Base-by-base conservation (phyloP, 1,140 invertebrate species). In the Dinoponera quadriceps region DNA sequence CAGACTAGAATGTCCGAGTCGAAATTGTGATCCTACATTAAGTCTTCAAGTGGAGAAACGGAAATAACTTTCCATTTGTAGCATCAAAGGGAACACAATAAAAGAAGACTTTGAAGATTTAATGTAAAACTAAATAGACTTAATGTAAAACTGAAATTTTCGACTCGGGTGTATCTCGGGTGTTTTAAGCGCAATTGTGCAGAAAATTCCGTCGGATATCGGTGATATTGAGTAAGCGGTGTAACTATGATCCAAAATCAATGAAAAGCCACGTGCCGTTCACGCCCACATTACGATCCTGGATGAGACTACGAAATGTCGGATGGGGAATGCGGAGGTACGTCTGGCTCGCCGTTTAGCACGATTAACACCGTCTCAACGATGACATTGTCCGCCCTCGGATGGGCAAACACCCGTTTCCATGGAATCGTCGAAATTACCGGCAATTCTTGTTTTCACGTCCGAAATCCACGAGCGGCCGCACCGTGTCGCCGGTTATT, bases 361-460 rank as follows among this genome's bases (percentile, higher is more conserved):
- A 73, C 87, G 82, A 86, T 89, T 89, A 88, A 85, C 87, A 88
- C 87, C 82, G 68, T 75, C 48, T 51, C 62, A 38, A 20, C 73
- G 72, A 49, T 60, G 72, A 82, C 82, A 75, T 86, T 86, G 85
- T 87, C 48, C 69, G 74, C 83, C 83, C 63, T 38, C 51, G 20
- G 3, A 38, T 22, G 44, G 69, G 27, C 71, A 83, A 74, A 89
- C 84, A 75, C 57, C 60, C n/a, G 62, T 68, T 86, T 88, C 60
- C 74, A 73, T 44, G 71, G 62, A 89, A 75, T 83, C 69, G 59
- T 49, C 27, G 33, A 81, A 85, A 82, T 89, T 85, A 86, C 78
- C 75, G 84, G 80, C 82, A 83, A 87, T 91, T 90, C 88, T 89
- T 86, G 78, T 80, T 72, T 78, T 29, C 33, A 69, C 88, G 25